Base-by-base conservation (phyloP, 1,140 invertebrate species). In the Pseudomyrmex cubaensis region DNA sequence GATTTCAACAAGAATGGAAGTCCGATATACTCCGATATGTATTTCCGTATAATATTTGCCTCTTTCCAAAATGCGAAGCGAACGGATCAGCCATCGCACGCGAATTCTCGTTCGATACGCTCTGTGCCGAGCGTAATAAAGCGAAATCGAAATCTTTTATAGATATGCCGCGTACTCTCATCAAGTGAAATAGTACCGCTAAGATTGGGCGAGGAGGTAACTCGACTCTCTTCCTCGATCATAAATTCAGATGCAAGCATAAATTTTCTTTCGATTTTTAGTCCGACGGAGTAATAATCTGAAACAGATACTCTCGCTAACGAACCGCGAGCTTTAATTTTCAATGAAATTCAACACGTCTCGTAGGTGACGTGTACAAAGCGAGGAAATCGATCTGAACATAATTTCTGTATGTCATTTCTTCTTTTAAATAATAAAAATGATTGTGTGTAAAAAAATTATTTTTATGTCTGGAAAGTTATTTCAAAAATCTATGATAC, bases 201-300 rank as follows among this genome's bases (percentile, higher is more conserved):
- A 69, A 69, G 69, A 78, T 78, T 78, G 63, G 13, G 1, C 52
- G 63, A 57, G 52, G 63, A 57, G 64, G 67, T 56, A 44, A 69
- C 15, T 35, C 15, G 50, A 52, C 12, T 78, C n/a, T 35, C 76
- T 48, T 10, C 5, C 44, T 48, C 20, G 64, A 48, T 78, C 64
- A 70, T 78, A 78, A 78, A 78, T 78, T 13, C 44, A 22, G 35
- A 78, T 70, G 70, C 70, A 20, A 78, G 76, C 76, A 78, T 78
- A 78, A 57, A 69, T 70, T 50, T 12, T 15, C 9, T 48, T 22
- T 12, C 17, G 25, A 76, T 25, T 25, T 67, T 20, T 63, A 76
- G 22, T 9, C 48, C n/a, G 17, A 67, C n/a, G 61, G n/a, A 35
- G 22, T 48, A 59, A 70, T 78, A 78, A 70, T 78, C 76, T 70